Base-by-base conservation (phyloP, 2,888 invertebrate species). In the Platycnemis pennipes region DNA sequence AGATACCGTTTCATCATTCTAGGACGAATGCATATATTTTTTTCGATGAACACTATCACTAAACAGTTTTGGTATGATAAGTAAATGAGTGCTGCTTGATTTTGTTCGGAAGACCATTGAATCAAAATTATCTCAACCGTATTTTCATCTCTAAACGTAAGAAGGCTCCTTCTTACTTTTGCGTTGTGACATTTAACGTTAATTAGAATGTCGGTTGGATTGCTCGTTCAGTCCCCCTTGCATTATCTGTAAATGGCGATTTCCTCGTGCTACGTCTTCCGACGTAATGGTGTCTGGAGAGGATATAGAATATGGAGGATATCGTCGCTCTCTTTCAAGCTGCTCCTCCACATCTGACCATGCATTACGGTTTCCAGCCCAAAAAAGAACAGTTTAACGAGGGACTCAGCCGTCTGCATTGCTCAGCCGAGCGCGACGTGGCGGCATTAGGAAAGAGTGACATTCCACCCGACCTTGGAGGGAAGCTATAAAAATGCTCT, bases 401-500 rank as follows among this genome's bases (percentile, higher is more conserved):
- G 91, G 63, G 63, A 91, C 91, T 91, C 44, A 56, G 44, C 91
- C n/a, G n/a, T 91, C 63, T 91, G 42, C 44, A n/a, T 77, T 16
- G 37, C 37, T 77, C 13, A 77, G 77, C 77, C 77, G 26, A 77
- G 77, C 31, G 63, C 26, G 0, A 22, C 63, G 63, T 22, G 31
- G 77, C 26, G n/a, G 2, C 26, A 63, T 7, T 26, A 37, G 19
- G 44, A 11, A 69, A 69, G 63, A 91, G 63, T 44, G 44, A 44
- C 87, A 87, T 44, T 91, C 19, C 8, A 22, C 44, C n/a, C 91
- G 91, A 63, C 63, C 63, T 91, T 91, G 91, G 45, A 91, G 44
- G 56, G 63, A 46, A 45, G 87, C 45, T 37, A 37, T 77, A 77
- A 77, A 77, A 77, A 77, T n/a, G 77, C 77, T 77, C 37, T 13